Percentiles rank a stretch among this genome's conserved stretches.
Conservation (phyloP, 2,888 invertebrate genomes). For the Rhopalosiphum nymphaeae region DNA sequence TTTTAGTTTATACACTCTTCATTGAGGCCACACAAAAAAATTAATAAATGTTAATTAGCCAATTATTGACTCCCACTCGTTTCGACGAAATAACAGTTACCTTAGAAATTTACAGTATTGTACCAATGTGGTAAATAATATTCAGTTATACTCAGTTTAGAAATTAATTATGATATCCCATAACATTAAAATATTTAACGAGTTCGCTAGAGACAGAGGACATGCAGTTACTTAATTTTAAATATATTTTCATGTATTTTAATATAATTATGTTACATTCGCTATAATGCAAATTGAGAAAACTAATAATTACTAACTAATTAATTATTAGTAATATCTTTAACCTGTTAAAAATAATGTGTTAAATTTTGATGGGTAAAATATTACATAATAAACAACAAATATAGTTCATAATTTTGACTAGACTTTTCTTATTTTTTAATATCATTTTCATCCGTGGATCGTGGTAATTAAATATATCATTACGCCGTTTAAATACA, state of each 20-base stretch:
- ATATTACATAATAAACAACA: not conserved
- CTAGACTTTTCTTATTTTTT: not conserved
- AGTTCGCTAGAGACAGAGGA: not conserved
- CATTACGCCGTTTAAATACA: not conserved
- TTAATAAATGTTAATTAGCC: conserved; percentile 41
- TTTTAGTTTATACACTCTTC: not conserved
- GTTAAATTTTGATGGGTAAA: not conserved
- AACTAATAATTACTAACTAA: not conserved
- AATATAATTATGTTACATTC: not conserved
- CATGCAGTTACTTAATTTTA: not conserved
- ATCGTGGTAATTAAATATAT: not conserved
- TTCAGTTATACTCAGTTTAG: not conserved
- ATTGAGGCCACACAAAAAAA: not conserved
- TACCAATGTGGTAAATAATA: not conserved
- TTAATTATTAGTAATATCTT: not conserved
- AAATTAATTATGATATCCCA: not conserved
- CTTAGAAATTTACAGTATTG: not conserved
- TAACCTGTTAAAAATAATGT: not conserved
- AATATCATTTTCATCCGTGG: not conserved
- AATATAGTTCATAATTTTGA: not conserved
- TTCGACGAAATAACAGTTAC: not conserved
- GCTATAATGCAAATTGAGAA: not conserved
- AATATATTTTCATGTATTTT: not conserved
- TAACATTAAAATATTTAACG: not conserved
- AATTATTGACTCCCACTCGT: conserved; percentile 41